Percentiles rank a stretch among this genome's conserved stretches.
These are phyloP conservation scores for Gobio occitaniae DNA, from an alignment of 2,797 vertebrate genomes.

Conservation along the genomic window DNA sequence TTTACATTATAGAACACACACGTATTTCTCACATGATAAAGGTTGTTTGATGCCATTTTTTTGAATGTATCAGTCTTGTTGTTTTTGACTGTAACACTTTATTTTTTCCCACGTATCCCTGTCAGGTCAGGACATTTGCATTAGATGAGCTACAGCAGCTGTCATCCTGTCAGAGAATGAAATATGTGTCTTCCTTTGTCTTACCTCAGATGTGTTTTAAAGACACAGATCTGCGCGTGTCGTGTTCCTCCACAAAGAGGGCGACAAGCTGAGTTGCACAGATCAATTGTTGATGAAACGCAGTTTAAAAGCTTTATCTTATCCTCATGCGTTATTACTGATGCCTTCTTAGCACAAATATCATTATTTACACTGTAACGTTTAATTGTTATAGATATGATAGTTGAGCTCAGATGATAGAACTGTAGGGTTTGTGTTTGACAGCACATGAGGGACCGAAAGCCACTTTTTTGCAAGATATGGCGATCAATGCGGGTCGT, in stretches of 20 bases:
- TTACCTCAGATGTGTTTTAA: constrained; percentile 15
- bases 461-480: neutral
- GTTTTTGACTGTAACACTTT: neutral
- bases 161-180: constrained; percentile 25
- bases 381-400: neutral
- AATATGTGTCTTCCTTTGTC: constrained; percentile 12
- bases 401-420: neutral
- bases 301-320: neutral
- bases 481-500: neutral
- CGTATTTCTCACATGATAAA: neutral
- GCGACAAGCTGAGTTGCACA: neutral
- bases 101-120: neutral
- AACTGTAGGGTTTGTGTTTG: neutral
- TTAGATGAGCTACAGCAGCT: constrained; percentile 34
- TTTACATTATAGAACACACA: neutral
- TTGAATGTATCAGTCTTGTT: constrained; percentile 3
- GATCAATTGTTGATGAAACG: neutral
- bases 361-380: neutral
- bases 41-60: neutral
- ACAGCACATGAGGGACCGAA: neutral
- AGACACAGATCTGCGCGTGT: neutral
- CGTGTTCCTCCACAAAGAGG: neutral
- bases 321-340: neutral
- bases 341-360: neutral
- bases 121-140: constrained; percentile 26